Percentiles rank a stretch among this genome's conserved stretches.
Evolutionary conservation across 1,140 invertebrate genomes (phyloP).

Genomic region (Nilaparvata lugens): DNA sequence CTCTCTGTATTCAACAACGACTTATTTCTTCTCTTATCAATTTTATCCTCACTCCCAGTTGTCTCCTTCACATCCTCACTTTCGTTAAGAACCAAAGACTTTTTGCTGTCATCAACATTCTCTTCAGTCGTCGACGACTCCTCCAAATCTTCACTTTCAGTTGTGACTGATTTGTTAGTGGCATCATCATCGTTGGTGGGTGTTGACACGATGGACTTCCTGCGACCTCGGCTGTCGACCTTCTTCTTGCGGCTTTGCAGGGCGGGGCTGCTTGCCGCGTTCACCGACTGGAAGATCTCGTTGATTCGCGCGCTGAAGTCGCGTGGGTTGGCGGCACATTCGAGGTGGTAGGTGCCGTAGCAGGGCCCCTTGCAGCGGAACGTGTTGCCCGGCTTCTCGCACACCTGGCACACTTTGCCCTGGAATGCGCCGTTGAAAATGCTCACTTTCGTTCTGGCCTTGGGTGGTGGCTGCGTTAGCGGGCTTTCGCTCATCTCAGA

Average conservation of each 20-base stretch:
- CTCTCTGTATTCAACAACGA: background rate
- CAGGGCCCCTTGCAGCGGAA: conserved; percentile 53
- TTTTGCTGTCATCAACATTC: no score
- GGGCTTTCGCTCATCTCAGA: conserved; percentile 9
- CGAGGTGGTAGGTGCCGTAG: conserved; percentile 41
- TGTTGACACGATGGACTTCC: no score
- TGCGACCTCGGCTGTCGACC: no score
- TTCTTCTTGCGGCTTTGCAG: no score
- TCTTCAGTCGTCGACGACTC: no score
- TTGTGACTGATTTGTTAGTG: no score
- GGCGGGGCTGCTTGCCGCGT: no score
- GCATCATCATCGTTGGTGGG: no score
- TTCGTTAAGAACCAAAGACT: no score
- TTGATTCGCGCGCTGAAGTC: background rate
- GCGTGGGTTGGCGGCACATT: conserved; percentile 33
- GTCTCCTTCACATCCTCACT: background rate
- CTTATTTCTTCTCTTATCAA: background rate
- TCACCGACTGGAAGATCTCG: no score
- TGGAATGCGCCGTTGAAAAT: background rate
- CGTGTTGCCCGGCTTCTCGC: conserved; percentile 47
- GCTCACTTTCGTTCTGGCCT: background rate
- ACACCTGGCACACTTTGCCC: conserved; percentile 50
- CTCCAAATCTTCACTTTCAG: no score
- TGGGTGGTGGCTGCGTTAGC: background rate
- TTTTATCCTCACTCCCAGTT: background rate